Evolutionary conservation across 2,888 invertebrate species (phyloP).

Genomic region (Blastobasis adustella): DNA sequence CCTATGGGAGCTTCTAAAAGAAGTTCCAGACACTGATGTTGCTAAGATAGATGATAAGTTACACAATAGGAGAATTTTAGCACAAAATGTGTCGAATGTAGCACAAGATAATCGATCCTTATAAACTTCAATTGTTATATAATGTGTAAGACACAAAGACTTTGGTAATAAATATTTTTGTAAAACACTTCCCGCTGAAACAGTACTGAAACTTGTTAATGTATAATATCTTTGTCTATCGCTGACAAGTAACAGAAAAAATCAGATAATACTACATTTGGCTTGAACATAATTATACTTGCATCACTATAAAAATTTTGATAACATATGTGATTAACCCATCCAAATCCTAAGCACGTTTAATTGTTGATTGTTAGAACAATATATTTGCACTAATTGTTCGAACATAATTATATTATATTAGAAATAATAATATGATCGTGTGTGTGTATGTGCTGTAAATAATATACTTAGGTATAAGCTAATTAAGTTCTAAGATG

Average conservation of each 20-base stretch:
- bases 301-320: too few relatives aligned
- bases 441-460: conserved; percentile 50
- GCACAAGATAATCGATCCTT: conserved; percentile 55
- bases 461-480: conserved; percentile 41
- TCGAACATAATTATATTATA: conserved; percentile 30
- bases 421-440: not conserved
- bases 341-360: conserved; percentile 44
- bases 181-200: conserved; percentile 41
- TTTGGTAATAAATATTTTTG: conserved; percentile 67
- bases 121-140: conserved; percentile 63
- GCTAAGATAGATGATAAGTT: conserved; percentile 54
- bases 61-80: conserved; percentile 45
- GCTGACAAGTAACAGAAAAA: conserved; percentile 15
- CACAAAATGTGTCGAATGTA: conserved; percentile 39
- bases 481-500: conserved; percentile 38
- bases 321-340: too few relatives aligned
- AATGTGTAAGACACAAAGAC: conserved; percentile 66
- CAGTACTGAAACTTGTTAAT: conserved; percentile 27
- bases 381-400: conserved; percentile 45
- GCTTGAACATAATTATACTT: too few relatives aligned
- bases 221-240: conserved; percentile 19
- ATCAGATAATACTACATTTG: too few relatives aligned
- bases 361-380: conserved; percentile 54
- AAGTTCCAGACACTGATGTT: conserved; percentile 53
- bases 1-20: conserved; percentile 77